Evolutionary conservation across 2,113 vertebrate genomes (phyloP), one percentile per base, ranked within the genome.

Genomic region (Anolis sagrei): DNA sequence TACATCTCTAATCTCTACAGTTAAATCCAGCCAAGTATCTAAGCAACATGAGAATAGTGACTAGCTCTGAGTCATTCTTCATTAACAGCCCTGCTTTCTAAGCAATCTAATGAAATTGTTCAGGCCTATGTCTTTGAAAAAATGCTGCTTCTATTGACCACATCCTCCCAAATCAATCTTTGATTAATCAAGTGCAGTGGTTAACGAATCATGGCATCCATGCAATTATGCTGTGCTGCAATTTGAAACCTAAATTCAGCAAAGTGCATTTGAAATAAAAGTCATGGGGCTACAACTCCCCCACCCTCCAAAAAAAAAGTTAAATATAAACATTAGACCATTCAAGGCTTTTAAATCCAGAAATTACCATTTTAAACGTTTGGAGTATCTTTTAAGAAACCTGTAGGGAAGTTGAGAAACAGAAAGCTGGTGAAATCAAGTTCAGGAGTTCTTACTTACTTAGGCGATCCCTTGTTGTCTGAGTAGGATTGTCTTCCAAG

Each of bases 61-160:
- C 54, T 58, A 27, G 44, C 29, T 49, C 58, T 73, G 23, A 72
- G 23, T 36, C 49, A 4, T 51, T 36, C 32, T 73, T 73, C 49
- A 73, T 73, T 73, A 82, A 58, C 27, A 34, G 49, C 32, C 23
- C 36, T 79, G 16, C 49, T 73, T 82, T 23, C 19, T 72, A 73
- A 82, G 69, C 68, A 58, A 82, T 82, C 23, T 49, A 58, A 58
- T 73, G 48, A 36, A 73, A 73, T 82, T 44, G 64, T 70, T 69
- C 49, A 82, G 72, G 68, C 81, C 58, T 39, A 82, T 58, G 49
- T 49, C 81, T 82, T 54, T 73, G 49, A 82, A 72, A 39, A 72
- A 73, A 69, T 73, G 44, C 72, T 39, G 49, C 81, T 73, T 39
- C 32, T 82, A 82, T 82, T 82, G 81, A 82, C 73, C 49, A 82